Base-by-base conservation (phyloP, 92 coral and sea anemone species). In the Palythoa grandiflora region DNA sequence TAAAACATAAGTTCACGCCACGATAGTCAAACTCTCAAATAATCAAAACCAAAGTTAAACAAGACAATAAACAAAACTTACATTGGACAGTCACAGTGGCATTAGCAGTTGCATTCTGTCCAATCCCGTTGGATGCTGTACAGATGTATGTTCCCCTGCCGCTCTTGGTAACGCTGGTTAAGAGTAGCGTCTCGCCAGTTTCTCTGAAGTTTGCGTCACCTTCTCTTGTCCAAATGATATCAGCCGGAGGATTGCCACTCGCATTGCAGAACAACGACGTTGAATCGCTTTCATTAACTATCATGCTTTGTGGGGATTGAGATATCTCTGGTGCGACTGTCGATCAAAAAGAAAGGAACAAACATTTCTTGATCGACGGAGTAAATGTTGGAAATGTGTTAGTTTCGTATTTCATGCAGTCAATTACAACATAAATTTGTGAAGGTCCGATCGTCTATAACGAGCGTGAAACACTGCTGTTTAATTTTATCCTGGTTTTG, bases 101-200 rank as follows among this genome's bases (percentile, higher is more conserved):
- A n/a, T 79, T 57, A 2, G 87, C 61, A 55, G 77, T 38, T 71
- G 86, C 90, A 72, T 86, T 71, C 8, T 71, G 37, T 35, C 92
- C 92, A 38, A 90, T 79, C 28, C 92, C 92, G 21, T 86, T 90
- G 15, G 75, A 77, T 4, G 90, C 92, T 14, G 51, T 86, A 60
- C 92, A 90, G 14, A 50, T 79, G 80, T 85, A 90, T 12, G 8
- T 50, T 16, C 89, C 89, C 0, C 6, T 15, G 53, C 57, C 51
- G 16, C 15, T 15, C 50, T 57, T 57, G 5, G 19, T 35, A 57
- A 59, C 16, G 16, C 5, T 59, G 6, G 71, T 11, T 78, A 78
- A 78, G n/a, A 7, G 20, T 17, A 78, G 71, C 21, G 28, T 36
- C 4, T 78, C 48, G 1, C 36, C 35, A 1, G 37, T 15, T 15